Evolutionary conservation across 2,113 vertebrate genomes (phyloP), one percentile per base, ranked within the genome.

Genomic region (Pavo muticus): DNA sequence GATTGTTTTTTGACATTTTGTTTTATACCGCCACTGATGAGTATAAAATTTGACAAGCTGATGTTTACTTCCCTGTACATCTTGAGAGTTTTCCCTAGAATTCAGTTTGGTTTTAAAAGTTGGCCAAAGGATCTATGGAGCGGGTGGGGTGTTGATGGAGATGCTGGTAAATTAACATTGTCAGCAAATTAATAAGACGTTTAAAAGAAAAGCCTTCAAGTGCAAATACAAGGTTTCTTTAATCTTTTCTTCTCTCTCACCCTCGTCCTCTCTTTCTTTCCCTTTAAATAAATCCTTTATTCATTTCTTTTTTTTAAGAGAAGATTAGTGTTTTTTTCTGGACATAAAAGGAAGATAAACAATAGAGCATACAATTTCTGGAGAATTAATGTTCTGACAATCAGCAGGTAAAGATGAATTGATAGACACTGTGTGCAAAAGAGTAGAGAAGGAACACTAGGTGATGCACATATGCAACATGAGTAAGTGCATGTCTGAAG

Each of bases 121-220:
- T 96, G 94, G 90, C 83, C 96, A 64, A 93, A 85, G 82, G 78
- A 87, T 92, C 72, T 75, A 73, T 72, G 78, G 80, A 94, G 79
- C 42, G 95, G 88, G 85, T 94, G 70, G 86, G 65, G 74, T 94
- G 94, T 88, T 94, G 94, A 96, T 94, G 78, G 96, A 97, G 83
- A 94, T 70, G 64, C 68, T 25, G 40, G 52, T 91, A 96, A 96
- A 95, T 96, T 72, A 87, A 84, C 56, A 45, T 93, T 96, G 95
- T 97, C 96, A 97, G 93, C 79, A 93, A 93, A 84, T 56, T 97
- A 93, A 92, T 97, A 95, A 96, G 97, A 95, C 64, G 42, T 95
- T 95, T 92, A 88, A 82, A 95, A 65, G n/a, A 72, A 87, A 97
- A 93, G 47, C 54, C 68, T 96, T 93, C 21, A 50, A 95, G 48